A percentile compares a stretch with the other conserved stretches of the same genome.
These are phyloP conservation scores for Battus philenor DNA, from an alignment of 1,140 invertebrate species.

Conservation along the genomic window DNA sequence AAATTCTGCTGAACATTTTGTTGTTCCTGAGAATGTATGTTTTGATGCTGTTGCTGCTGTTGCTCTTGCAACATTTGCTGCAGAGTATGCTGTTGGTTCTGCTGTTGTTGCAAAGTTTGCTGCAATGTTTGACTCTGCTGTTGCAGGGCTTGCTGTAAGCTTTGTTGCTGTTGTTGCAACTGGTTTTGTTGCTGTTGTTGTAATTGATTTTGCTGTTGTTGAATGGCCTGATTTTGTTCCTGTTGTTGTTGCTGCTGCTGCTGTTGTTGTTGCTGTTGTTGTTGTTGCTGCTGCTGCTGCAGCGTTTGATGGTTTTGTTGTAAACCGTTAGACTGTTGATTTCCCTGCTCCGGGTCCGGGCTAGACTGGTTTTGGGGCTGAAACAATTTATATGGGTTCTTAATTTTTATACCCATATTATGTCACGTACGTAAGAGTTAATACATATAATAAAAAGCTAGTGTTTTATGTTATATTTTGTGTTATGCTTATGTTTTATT, in stretches of 20 bases:
- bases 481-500: too few species aligned
- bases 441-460: too few species aligned
- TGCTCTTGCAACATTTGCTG: conserved; percentile 65
- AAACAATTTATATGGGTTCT: conserved; percentile 34
- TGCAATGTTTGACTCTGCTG: conserved; percentile 58
- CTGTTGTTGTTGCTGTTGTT: conserved; percentile 30
- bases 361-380: conserved; percentile 74
- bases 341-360: conserved; percentile 55
- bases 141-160: conserved; percentile 60
- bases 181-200: conserved; percentile 62
- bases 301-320: conserved; percentile 59
- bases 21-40: conserved; percentile 74
- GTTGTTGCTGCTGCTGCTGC: conserved; percentile 62
- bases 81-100: conserved; percentile 57
- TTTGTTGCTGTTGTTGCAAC: conserved; percentile 50
- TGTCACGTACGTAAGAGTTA: too few species aligned
- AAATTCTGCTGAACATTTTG: conserved; percentile 52
- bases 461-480: too few species aligned
- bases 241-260: conserved; percentile 53
- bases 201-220: conserved; percentile 37
- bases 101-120: conserved; percentile 53
- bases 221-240: conserved; percentile 48
- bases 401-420: too few species aligned
- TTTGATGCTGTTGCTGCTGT: conserved; percentile 44
- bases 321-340: conserved; percentile 58